A percentile compares a stretch with the other conserved stretches of the same genome.
Evolutionary conservation across 2,888 invertebrate species (phyloP).

Genomic region (Agelastica alni): DNA sequence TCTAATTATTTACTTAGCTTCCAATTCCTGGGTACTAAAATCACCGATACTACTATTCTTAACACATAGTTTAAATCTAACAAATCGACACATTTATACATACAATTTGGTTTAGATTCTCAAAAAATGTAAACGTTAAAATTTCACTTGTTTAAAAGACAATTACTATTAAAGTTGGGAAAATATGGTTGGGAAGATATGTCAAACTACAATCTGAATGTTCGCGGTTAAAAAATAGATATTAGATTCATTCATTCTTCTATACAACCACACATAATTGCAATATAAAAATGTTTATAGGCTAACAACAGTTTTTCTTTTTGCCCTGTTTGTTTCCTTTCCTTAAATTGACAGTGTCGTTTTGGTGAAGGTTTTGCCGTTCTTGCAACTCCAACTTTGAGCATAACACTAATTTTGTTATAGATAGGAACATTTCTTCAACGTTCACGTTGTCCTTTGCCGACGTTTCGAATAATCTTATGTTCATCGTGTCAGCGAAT

Average conservation of each 20-base stretch:
- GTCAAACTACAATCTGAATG: conserved; percentile 11
- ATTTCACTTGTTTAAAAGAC: too few relatives aligned
- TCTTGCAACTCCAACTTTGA: conserved; percentile 83
- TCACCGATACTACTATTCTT: too few relatives aligned
- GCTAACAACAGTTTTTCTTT: conserved; percentile 63
- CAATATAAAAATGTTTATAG: conserved; percentile 17
- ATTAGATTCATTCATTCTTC: conserved; percentile 20
- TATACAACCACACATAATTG: conserved; percentile 12
- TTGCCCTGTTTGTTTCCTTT: conserved; percentile 67
- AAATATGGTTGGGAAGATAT: too few relatives aligned
- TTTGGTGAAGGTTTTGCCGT: conserved; percentile 69
- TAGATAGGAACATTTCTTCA: conserved; percentile 88
- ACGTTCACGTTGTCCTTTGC: conserved; percentile 99
- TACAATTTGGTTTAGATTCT: too few relatives aligned
- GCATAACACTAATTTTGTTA: conserved; percentile 79
- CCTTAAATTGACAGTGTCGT: conserved; percentile 74
- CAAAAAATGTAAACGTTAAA: too few relatives aligned
- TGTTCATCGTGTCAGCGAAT: conserved; percentile 97
- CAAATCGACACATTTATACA: too few relatives aligned
- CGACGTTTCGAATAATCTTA: conserved; percentile 96
- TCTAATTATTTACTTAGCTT: too few relatives aligned
- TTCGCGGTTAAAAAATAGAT: conserved; percentile 13
- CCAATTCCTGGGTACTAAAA: too few relatives aligned
- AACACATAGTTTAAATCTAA: too few relatives aligned
- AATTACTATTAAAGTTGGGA: too few relatives aligned